Evolutionary conservation across 1,140 invertebrate species (phyloP), one percentile per base, ranked within the genome.

Genomic region (Drosophila azteca): DNA sequence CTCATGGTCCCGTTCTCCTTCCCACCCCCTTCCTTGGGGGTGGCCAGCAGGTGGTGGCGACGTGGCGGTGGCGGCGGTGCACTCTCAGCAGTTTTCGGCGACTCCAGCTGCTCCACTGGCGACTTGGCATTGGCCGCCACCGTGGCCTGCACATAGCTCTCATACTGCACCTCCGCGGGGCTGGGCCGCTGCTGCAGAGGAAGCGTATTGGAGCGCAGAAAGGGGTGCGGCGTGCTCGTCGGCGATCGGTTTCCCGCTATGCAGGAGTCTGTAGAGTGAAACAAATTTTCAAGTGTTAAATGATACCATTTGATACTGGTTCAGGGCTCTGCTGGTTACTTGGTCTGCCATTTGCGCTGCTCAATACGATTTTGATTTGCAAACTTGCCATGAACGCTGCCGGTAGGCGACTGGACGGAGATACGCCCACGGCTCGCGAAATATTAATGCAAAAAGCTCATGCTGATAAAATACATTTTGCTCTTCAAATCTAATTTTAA

Each of bases 61-160:
- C 90, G 66, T 3, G 85, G 73, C 0, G 89, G 90, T 4, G 90
- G 90, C 11, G 90, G 79, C 3, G 90, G 90, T 5, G 90, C 74
- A n/a, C 65, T 57, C 0, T 39, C 51, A 13, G 63, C 22, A 1
- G 48, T 9, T 24, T 60, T 76, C 0, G 63, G 26, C 6, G 67
- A 53, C 24, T 80, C 84, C 46, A 79, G 48, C 31, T 90, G 84
- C 57, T 91, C 90, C 51, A 91, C 90, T 13, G 90, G 90, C 7
- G 90, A 91, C 61, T 91, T 91, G 60, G 90, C 90, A 73, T 91
- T 91, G 46, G 90, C 90, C 4, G 90, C 90, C 74, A 91, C 90
- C 17, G 90, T 82, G 39, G 90, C 90, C 63, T 88, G 78, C 22
- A 91, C 90, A 73, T 91, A 91, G 53, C 90, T 91, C 51, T 91